Base-by-base conservation (phyloP, 2,888 invertebrate species). In the Rhimphoctona megacephalus region DNA sequence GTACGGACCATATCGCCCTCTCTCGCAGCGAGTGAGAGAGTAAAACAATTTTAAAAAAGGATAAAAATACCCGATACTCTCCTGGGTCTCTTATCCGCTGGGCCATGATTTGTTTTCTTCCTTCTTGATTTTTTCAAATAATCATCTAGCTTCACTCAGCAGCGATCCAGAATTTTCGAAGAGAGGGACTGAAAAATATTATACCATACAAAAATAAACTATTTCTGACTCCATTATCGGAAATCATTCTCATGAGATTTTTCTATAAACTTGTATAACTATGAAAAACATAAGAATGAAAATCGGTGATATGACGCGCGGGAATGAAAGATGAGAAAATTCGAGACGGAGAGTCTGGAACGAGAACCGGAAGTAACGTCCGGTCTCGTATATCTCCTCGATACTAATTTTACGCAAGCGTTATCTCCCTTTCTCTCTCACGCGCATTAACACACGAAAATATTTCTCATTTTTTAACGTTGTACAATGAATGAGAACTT, bases 311-410 rank as follows among this genome's bases (percentile, higher is more conserved):
- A 79, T 85, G 80, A 79, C 78, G 82, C 85, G 87, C 81, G 83
- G 83, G 72, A 49, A 66, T 67, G 84, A 81, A 81, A 74, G 78
- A 70, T 25, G 77, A 52, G 77, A 77, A 43, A 77, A 64, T 36
- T 22, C 61, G 49, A 77, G 57, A 79, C 69, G 66, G 67, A 69
- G 74, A 81, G 43, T 49, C 17, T 36, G 61, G 83, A 84, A 72
- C 74, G 81, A 61, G 69, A 86, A 74, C 84, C 84, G 86, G 86
- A 86, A 81, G 86, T 81, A 74, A 79, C 84, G 78, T 86, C 84
- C 86, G 86, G 84, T 84, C 87, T 83, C 81, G 54, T 61, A 33
- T 77, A 83, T 85, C 87, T 83, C 74, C 74, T 43, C 73, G 49
- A 70, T 76, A 87, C 82, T 80, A 85, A 87, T 82, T 85, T 78